Percentiles rank a stretch among this genome's conserved stretches.
Evolutionary conservation across 2,888 invertebrate species (phyloP).

Genomic region (Dorcus hopei): DNA sequence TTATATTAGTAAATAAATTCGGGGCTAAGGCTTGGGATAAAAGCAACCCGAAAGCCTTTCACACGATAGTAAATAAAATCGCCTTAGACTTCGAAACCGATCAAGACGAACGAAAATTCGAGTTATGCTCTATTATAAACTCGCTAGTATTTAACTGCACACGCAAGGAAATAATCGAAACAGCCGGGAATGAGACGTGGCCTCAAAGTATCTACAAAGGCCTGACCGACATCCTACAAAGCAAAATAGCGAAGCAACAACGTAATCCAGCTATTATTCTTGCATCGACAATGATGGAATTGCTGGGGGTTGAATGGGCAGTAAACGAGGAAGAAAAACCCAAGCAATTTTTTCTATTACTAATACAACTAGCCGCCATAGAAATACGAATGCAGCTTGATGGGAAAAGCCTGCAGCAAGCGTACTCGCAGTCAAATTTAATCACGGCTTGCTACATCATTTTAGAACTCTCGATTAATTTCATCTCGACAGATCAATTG

Average conservation of each 20-base stretch:
- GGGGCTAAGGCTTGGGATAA: slow-evolving; percentile 74
- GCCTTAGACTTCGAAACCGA: slow-evolving; percentile 86
- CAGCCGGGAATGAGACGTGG: slow-evolving; percentile 74
- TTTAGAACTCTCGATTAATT: slow-evolving; percentile 74
- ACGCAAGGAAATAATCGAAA: slow-evolving; percentile 61
- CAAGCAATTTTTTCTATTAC: slow-evolving; percentile 76
- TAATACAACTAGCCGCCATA: slow-evolving; percentile 84
- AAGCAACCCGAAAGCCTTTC: slow-evolving; percentile 73
- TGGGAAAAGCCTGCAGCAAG: slow-evolving; percentile 77
- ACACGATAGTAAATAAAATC: slow-evolving; percentile 77
- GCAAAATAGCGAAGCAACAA: slow-evolving; percentile 83
- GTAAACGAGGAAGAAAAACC: slow-evolving; percentile 74
- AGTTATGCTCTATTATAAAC: slow-evolving; percentile 76
- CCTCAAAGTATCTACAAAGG: slow-evolving; percentile 78
- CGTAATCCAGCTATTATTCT: slow-evolving; percentile 85
- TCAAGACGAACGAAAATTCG: slow-evolving; percentile 85
- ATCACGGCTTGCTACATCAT: slow-evolving; percentile 81
- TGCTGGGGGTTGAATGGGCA: slow-evolving; percentile 83
- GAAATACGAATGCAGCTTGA: slow-evolving; percentile 94
- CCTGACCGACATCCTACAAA: slow-evolving; percentile 77
- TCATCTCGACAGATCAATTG: slow-evolving; percentile 75
- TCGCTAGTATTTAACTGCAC: slow-evolving; percentile 72
- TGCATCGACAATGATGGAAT: slow-evolving; percentile 74
- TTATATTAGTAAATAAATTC: slow-evolving; percentile 65
- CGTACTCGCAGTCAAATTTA: slow-evolving; percentile 71